Evolutionary conservation across 2,888 invertebrate genomes (phyloP).

Genomic region (Melieria omissa): DNA sequence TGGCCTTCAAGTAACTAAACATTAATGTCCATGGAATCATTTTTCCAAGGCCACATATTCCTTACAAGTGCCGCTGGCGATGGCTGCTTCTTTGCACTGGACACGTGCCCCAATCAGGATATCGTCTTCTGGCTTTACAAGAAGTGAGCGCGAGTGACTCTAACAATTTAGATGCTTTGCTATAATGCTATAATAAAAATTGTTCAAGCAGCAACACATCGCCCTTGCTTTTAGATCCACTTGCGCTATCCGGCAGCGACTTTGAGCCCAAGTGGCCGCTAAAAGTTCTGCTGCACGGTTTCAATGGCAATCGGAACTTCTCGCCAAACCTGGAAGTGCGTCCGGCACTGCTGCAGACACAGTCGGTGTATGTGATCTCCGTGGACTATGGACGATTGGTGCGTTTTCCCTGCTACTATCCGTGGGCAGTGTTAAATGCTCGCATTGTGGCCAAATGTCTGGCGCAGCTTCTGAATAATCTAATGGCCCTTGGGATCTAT

Average conservation of each 20-base stretch:
- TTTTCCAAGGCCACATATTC: too few species aligned
- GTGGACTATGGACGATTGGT: conserved; percentile 74
- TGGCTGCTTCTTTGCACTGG: conserved; percentile 50
- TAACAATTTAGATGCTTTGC: not conserved
- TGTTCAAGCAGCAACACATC: conserved; percentile 42
- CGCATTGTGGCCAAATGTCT: conserved; percentile 72
- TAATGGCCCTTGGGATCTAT: conserved; percentile 67
- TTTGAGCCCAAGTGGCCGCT: conserved; percentile 66
- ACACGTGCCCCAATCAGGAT: conserved; percentile 71
- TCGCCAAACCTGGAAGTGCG: conserved; percentile 73
- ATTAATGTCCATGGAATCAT: too few species aligned
- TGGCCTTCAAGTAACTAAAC: too few species aligned
- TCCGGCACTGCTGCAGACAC: conserved; percentile 71
- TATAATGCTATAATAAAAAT: not conserved
- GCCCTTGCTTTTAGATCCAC: conserved; percentile 67
- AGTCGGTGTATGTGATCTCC: conserved; percentile 72
- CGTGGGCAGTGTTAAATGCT: conserved; percentile 71
- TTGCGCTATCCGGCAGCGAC: conserved; percentile 39
- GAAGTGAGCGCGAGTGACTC: conserved; percentile 65
- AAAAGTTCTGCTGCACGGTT: conserved; percentile 74
- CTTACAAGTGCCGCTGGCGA: not conserved
- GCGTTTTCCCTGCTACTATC: conserved; percentile 70
- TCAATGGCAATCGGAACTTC: conserved; percentile 70
- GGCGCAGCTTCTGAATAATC: conserved; percentile 70
- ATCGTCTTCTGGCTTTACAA: conserved; percentile 74